These are phyloP conservation scores for Timema cristinae DNA, from an alignment of 2,888 invertebrate species.

Conservation along the genomic window DNA sequence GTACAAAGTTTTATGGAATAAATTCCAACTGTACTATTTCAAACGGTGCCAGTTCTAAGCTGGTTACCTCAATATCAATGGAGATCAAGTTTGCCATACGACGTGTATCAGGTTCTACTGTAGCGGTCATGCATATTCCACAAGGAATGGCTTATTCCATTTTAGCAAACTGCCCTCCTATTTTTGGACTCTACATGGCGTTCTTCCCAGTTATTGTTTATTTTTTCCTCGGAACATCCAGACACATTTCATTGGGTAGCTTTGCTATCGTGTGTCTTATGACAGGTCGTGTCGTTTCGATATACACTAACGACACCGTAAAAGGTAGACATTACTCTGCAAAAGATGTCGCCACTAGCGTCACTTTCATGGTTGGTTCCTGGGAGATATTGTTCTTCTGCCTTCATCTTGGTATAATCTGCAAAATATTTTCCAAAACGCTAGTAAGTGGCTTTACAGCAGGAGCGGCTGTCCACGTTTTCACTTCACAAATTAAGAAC, in stretches of 20 bases:
- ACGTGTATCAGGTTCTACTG: slow-evolving; percentile 82
- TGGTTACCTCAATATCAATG: slow-evolving; percentile 66
- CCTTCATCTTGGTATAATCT: neutral
- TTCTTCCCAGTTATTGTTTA: slow-evolving; percentile 89
- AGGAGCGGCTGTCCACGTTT: slow-evolving; percentile 12
- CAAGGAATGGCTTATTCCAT: slow-evolving; percentile 83
- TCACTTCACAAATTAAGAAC: slow-evolving; percentile 6
- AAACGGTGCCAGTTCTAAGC: slow-evolving; percentile 53
- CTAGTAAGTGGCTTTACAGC: slow-evolving; percentile 2
- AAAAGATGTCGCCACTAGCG: neutral
- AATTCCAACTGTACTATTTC: too few relatives aligned
- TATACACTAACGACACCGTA: neutral
- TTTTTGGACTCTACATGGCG: slow-evolving; percentile 80
- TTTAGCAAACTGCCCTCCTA: slow-evolving; percentile 67
- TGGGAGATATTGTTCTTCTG: neutral
- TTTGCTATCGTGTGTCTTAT: slow-evolving; percentile 14
- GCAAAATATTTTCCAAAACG: neutral
- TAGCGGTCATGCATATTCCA: slow-evolving; percentile 86
- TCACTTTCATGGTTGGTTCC: slow-evolving; percentile 1
- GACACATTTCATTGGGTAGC: slow-evolving; percentile 3
- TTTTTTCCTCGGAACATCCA: slow-evolving; percentile 72
- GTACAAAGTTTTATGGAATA: too few relatives aligned
- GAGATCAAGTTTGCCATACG: slow-evolving; percentile 60
- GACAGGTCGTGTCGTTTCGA: neutral
- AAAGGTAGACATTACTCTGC: neutral